These are phyloP conservation scores for Spodoptera picta DNA, from an alignment of 2,888 invertebrate genomes.

Conservation along the genomic window DNA sequence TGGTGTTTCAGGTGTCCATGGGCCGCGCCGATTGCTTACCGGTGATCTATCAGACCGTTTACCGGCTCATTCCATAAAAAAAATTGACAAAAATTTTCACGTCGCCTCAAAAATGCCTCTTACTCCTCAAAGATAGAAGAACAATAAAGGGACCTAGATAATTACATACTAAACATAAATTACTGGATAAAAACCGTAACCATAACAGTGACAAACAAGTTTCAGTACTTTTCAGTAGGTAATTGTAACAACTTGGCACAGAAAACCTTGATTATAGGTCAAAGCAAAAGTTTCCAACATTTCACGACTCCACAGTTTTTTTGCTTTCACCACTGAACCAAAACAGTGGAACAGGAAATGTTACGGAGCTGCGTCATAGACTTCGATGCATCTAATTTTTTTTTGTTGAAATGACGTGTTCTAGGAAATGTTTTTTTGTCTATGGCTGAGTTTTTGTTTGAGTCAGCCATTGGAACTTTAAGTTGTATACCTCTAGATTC, in stretches of 20 bases:
- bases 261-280: conserved; percentile 12
- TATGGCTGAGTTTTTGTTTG: conserved; percentile 26
- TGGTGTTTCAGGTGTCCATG: no score
- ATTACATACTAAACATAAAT: no score
- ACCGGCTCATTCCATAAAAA: no score
- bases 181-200: no score
- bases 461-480: conserved; percentile 28
- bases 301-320: conserved; percentile 7
- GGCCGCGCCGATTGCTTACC: no score
- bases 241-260: conserved; percentile 5
- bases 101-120: no score
- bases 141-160: no score
- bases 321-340: conserved; percentile 7
- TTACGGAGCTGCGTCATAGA: conserved; percentile 6
- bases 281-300: conserved; percentile 13
- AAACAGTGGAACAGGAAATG: conserved; percentile 36
- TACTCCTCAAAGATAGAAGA: no score
- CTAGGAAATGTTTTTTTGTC: conserved; percentile 41
- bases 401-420: conserved; percentile 32
- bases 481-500: conserved; percentile 3
- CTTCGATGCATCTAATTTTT: conserved; percentile 37
- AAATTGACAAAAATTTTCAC: no score
- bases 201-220: no score
- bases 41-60: no score
- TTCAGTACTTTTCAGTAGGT: no score